Conservation (phyloP, 2,113 vertebrate species). For the Cottus gobio region DNA sequence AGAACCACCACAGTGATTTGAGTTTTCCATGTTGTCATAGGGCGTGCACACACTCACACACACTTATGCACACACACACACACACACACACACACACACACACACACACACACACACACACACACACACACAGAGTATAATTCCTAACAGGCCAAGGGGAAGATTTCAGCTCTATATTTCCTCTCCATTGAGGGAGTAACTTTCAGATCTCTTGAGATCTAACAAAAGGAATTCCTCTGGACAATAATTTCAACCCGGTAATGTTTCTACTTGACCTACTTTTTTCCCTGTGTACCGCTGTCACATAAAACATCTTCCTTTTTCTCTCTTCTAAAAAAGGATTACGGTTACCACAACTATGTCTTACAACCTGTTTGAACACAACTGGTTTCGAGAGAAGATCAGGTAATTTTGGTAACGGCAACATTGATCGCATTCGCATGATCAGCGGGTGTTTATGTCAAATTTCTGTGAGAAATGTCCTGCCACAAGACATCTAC, state of each 20-base stretch:
- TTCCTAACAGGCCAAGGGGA: constrained; percentile 37
- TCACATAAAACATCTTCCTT: neutral
- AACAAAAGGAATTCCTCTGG: constrained; percentile 39
- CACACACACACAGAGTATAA: constrained; percentile 16
- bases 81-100: neutral
- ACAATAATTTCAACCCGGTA: constrained; percentile 13
- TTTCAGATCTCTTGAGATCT: constrained; percentile 56
- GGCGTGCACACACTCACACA: neutral
- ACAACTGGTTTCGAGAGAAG: neutral
- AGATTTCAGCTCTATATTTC: constrained; percentile 58
- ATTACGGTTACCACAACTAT: neutral
- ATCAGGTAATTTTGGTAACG: neutral
- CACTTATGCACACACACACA: neutral
- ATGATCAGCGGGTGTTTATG: neutral
- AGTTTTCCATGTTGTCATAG: constrained; percentile 73
- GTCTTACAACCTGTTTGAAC: constrained; percentile 4
- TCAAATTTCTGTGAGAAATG: neutral
- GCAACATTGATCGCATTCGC: neutral
- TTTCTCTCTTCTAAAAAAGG: neutral
- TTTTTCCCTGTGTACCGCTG: neutral
- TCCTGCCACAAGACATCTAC: neutral
- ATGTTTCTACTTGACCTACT: neutral
- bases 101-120: neutral
- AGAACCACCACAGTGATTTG: constrained; percentile 49
- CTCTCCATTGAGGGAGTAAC: constrained; percentile 29